Evolutionary conservation across 2,888 invertebrate genomes (phyloP), one percentile per base, ranked within the genome.

Genomic region (Megalurothrips usitatus): DNA sequence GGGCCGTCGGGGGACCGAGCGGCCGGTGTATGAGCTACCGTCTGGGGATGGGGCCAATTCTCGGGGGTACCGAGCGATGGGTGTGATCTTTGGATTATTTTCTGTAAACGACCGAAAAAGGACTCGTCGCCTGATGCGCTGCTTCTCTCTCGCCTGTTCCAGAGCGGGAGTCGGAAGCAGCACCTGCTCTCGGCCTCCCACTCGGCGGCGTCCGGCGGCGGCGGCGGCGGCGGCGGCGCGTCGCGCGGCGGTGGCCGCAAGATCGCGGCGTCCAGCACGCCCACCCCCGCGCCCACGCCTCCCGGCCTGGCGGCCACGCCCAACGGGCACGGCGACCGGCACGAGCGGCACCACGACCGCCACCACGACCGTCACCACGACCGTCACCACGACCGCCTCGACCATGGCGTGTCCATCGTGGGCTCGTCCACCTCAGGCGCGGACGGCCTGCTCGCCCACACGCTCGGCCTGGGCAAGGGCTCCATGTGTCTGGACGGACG

Each of bases 391-490:
- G 68, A n/a, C 23, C 68, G 23, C 68, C 68, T 26, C 23, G 68
- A 75, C 68, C 68, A 75, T 75, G 68, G 68, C 68, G 68, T 43
- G 34, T 43, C 34, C 34, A 43, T 75, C 68, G 68, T 75, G 23
- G 68, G 68, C 68, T 75, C 68, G 68, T 75, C 68, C 23, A 75
- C 68, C 23, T 43, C 34, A 43, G 34, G 34, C 34, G 68, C 68
- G 23, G 68, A 75, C 68, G 68, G 68, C 23, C 68, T 75, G 68
- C 68, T 75, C 68, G 68, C 68, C 68, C 68, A 75, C 68, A 75
- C 68, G 23, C 68, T 75, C 26, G 68, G 68, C 26, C 68, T 75
- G 68, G 68, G 68, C 68, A 75, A 75, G 68, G 68, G 68, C 68
- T 75, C 68, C 68, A 75, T 75, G 23, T 75, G 68, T 26, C n/a